A percentile compares a stretch with the other conserved stretches of the same genome.
phyloP scores from a whole-genome alignment of 1,140 invertebrate genomes.

The Drosophila kurseongensis region DNA sequence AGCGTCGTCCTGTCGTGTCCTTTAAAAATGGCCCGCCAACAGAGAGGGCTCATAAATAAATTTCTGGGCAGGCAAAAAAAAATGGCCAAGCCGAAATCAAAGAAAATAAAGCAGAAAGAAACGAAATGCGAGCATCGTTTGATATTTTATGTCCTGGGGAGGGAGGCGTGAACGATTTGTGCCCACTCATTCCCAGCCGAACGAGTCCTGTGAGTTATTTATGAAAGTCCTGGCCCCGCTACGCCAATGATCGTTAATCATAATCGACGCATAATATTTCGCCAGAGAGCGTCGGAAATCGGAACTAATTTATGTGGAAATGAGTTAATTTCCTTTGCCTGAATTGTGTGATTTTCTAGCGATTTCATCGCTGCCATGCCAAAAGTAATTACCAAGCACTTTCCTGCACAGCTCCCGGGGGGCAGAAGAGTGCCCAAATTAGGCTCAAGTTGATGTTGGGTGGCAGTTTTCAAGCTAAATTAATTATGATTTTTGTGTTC shows the following conservation, averaged over 20 bases:
- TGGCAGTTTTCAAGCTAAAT: slow-evolving; percentile 62
- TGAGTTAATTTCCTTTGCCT: slow-evolving; percentile 81
- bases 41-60: slow-evolving; percentile 51
- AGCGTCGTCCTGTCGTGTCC: slow-evolving; percentile 67
- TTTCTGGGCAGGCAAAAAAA: slow-evolving; percentile 42
- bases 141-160: slow-evolving; percentile 41
- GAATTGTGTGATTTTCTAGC: slow-evolving; percentile 79
- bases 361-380: slow-evolving; percentile 67
- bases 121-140: slow-evolving; percentile 23
- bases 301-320: slow-evolving; percentile 82
- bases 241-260: slow-evolving; percentile 78
- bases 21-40: slow-evolving; percentile 49
- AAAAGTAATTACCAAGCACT: slow-evolving; percentile 71
- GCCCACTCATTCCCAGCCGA: slow-evolving; percentile 52
- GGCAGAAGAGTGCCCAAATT: slow-evolving; percentile 29
- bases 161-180: slow-evolving; percentile 52
- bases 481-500: slow-evolving; percentile 62
- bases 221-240: slow-evolving; percentile 46
- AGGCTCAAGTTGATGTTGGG: slow-evolving; percentile 35
- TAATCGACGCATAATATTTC: slow-evolving; percentile 82
- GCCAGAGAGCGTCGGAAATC: slow-evolving; percentile 54
- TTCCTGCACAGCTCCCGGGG: slow-evolving; percentile 35
- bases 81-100: slow-evolving; percentile 27
- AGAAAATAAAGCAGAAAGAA: slow-evolving; percentile 21
- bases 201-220: slow-evolving; percentile 42